Conservation (phyloP, 2,113 vertebrate species). For the Caranx melampygus region DNA sequence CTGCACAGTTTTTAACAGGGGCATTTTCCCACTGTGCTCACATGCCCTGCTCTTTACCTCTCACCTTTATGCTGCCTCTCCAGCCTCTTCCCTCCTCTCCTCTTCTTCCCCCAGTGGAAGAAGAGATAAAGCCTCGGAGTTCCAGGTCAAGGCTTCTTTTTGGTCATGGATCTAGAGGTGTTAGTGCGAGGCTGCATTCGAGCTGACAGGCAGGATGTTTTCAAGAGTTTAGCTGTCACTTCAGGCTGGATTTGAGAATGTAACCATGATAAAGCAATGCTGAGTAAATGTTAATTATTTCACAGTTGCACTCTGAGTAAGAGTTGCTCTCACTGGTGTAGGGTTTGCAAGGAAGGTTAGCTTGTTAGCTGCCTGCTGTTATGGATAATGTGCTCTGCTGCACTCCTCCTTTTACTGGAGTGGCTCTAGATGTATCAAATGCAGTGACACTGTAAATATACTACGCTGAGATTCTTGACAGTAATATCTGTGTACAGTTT, state of each 20-base stretch:
- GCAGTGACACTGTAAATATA: not conserved
- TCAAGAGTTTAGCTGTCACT: not conserved
- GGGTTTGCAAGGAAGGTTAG: not conserved
- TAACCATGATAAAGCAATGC: not conserved
- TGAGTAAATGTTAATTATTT: not conserved
- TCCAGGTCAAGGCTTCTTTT: constrained; percentile 1
- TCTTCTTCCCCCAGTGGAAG: not conserved
- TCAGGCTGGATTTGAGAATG: not conserved
- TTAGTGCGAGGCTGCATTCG: not conserved
- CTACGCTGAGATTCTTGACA: not conserved
- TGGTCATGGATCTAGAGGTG: not conserved
- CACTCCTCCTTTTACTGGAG: not conserved
- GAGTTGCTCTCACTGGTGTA: not conserved
- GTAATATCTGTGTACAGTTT: not conserved
- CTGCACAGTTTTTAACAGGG: constrained; percentile 26
- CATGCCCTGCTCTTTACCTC: constrained; percentile 45
- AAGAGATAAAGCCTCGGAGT: not conserved
- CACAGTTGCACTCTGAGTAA: not conserved
- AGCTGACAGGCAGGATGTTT: not conserved
- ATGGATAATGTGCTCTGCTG: not conserved
- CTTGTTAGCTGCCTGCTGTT: not conserved
- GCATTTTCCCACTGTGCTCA: constrained; percentile 15
- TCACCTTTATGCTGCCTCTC: constrained; percentile 35
- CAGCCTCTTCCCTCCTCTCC: not conserved
- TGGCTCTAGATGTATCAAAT: not conserved